phyloP scores from a whole-genome alignment of 1,140 invertebrate genomes.

The Wiebesia pumilae region DNA sequence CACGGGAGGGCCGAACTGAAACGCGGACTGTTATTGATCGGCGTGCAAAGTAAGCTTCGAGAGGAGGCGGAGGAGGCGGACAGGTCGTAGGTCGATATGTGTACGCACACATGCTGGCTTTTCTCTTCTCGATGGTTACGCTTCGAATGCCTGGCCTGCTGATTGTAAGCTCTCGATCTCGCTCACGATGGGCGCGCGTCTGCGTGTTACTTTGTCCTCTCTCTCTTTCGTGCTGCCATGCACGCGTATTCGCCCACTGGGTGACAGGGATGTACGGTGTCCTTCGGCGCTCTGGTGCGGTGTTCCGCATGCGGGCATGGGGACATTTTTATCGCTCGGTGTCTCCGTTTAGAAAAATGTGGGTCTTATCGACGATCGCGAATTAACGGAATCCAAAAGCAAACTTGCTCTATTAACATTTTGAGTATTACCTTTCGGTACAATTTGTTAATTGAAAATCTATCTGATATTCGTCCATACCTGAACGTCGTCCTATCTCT shows the following conservation, averaged over 20 bases:
- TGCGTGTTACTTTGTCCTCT: background rate
- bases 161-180: slow-evolving; percentile 19
- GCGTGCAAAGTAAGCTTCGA: slow-evolving; percentile 44
- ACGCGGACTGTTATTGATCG: slow-evolving; percentile 42
- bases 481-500: no score
- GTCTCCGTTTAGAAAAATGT: background rate
- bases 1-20: slow-evolving; percentile 30
- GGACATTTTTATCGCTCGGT: background rate
- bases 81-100: slow-evolving; percentile 25
- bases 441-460: no score
- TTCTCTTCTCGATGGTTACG: slow-evolving; percentile 20
- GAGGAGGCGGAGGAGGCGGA: slow-evolving; percentile 9
- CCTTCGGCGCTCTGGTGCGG: background rate
- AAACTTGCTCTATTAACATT: background rate
- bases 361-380: background rate
- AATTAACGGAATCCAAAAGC: background rate
- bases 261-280: slow-evolving; percentile 3
- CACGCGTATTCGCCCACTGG: background rate
- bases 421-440: no score
- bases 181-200: background rate
- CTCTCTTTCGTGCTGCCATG: background rate
- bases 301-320: background rate
- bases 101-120: background rate
- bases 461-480: no score
- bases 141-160: background rate